phyloP scores from a whole-genome alignment of 2,888 invertebrate species.

The Timandra comae region DNA sequence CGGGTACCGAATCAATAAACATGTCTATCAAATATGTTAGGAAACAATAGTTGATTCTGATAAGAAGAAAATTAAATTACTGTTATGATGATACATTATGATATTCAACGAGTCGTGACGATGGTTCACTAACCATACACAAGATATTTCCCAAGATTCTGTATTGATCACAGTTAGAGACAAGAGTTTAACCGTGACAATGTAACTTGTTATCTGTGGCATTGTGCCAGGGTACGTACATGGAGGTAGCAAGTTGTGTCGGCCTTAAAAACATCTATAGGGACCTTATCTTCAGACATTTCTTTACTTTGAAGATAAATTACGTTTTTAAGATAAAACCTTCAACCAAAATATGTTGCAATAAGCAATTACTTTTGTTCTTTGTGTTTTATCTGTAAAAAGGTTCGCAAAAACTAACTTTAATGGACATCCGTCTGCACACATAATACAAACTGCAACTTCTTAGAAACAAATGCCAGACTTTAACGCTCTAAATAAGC shows the following conservation, averaged over 20 bases:
- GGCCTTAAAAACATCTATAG: not conserved
- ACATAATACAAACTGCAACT: conserved; percentile 31
- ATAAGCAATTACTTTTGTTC: not conserved
- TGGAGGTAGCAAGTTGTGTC: too few species aligned
- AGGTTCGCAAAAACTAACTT: conserved; percentile 42
- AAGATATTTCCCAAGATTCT: conserved; percentile 3
- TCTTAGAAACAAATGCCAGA: conserved; percentile 35
- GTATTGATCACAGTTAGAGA: conserved; percentile 1
- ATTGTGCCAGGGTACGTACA: conserved; percentile 9
- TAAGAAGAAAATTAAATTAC: conserved; percentile 33
- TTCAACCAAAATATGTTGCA: too few species aligned
- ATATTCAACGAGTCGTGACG: conserved; percentile 27
- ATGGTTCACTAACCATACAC: conserved; percentile 8
- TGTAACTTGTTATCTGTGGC: conserved; percentile 6
- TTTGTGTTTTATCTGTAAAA: conserved; percentile 17
- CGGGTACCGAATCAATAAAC: conserved; percentile 28
- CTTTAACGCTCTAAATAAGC: conserved; percentile 18
- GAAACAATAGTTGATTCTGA: conserved; percentile 36
- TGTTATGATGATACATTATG: conserved; percentile 28
- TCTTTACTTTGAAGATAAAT: not conserved
- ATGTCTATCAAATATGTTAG: conserved; percentile 23
- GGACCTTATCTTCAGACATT: conserved; percentile 5
- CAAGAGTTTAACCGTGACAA: conserved; percentile 4
- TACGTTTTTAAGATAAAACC: not conserved
- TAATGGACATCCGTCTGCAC: conserved; percentile 42